Conservation (phyloP, 2,888 invertebrate species). For the Zootermopsis nevadensis region DNA sequence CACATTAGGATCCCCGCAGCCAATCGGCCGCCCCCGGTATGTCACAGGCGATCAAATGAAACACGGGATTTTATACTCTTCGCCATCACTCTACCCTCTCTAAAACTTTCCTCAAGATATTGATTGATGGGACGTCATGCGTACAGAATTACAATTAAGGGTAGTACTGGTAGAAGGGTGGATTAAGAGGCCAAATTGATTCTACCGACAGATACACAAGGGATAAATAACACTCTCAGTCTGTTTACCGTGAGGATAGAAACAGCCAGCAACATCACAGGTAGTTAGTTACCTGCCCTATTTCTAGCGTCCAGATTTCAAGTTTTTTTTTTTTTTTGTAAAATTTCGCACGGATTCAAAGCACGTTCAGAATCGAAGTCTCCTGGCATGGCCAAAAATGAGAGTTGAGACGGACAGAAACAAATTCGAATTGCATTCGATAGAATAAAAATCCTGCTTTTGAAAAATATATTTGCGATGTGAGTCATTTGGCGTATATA, state of each 20-base stretch:
- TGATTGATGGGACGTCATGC: slow-evolving; percentile 49
- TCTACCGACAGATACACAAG: slow-evolving; percentile 27
- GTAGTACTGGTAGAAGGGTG: slow-evolving; percentile 23
- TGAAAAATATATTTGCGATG: no score
- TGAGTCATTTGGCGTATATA: no score
- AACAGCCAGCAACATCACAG: neutral
- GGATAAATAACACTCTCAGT: slow-evolving; percentile 23
- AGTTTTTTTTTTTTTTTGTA: no score
- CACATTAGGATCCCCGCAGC: neutral
- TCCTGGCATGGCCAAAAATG: no score
- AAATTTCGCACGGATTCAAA: no score
- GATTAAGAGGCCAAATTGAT: slow-evolving; percentile 44
- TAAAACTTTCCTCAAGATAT: slow-evolving; percentile 39
- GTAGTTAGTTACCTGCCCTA: no score
- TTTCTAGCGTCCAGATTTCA: no score
- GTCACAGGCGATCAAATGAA: slow-evolving; percentile 36
- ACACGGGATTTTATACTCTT: neutral
- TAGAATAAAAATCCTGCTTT: no score
- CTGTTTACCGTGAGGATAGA: neutral
- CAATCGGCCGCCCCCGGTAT: neutral
- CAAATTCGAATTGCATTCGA: no score
- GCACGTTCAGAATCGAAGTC: no score
- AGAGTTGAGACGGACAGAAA: no score
- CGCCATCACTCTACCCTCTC: neutral
- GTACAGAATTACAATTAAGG: slow-evolving; percentile 51